Base-by-base conservation (phyloP, 2,797 vertebrate genomes). In the Hybognathus amarus region DNA sequence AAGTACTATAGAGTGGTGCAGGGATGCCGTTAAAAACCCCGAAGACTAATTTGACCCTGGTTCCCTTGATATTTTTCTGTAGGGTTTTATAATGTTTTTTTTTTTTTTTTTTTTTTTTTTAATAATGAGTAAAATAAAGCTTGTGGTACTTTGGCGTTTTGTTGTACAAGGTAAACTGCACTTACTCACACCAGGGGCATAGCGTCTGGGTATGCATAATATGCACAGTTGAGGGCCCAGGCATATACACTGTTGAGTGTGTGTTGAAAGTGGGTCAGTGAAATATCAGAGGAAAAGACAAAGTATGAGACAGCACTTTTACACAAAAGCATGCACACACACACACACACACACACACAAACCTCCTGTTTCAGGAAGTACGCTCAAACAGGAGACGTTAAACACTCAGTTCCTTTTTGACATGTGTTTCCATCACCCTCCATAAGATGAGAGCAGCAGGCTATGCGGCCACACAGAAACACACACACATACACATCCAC, bases 261-360 rank as follows among this genome's bases (percentile, higher is more conserved):
- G 69, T 30, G 81, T 87, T 83, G 91, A 95, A 96, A 95, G 91
- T 93, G 94, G 94, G 95, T 94, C 93, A 93, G 90, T 73, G 88
- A 87, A 89, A 90, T 93, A 92, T 94, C 90, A 88, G 90, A 42
- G 50, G 73, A 83, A 56, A 76, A 86, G 90, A n/a, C 64, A 83
- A 94, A 94, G 92, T 90, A 94, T 95, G 96, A 97, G 94, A 94
- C 95, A 95, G 95, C 95, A 95, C 89, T 96, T 96, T 94, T 71
- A 85, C 54, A 85, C 77, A 70, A 76, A 61, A 71, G 69, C 74
- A 64, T 38, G 6, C 11, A 68, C 11, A 50, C 38, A 77, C 64
- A 85, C 40, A 74, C 52, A 80, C 64, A 83, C 64, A 80, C 70
- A 83, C 64, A 80, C 70, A 83, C 80, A 12, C 52, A 77, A 87